Conservation (phyloP, 2,888 invertebrate species). For the Lepidocyrtoides sp. region DNA sequence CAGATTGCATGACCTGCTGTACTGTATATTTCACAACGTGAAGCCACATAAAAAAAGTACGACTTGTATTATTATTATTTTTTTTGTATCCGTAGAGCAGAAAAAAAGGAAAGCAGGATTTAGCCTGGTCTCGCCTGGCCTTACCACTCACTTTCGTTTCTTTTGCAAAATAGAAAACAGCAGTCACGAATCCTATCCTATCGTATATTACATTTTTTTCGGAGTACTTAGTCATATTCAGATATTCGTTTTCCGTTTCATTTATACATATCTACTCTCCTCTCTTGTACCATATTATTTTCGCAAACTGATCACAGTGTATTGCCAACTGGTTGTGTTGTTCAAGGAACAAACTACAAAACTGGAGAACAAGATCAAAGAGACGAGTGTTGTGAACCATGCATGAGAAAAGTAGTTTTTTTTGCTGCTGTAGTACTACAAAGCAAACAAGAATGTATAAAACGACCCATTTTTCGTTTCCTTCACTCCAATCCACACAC, state of each 20-base stretch:
- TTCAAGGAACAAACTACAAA: background rate
- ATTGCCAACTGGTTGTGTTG: background rate
- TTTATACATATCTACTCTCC: background rate
- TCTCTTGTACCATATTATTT: background rate
- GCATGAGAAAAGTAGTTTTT: background rate
- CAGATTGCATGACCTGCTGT: constrained; percentile 42
- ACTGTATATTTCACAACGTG: constrained; percentile 6
- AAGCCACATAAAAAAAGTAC: background rate
- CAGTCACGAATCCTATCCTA: background rate
- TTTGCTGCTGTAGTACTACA: background rate
- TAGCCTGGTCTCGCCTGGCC: background rate
- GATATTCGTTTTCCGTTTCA: background rate
- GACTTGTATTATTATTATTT: too few species aligned
- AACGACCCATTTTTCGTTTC: constrained; percentile 5
- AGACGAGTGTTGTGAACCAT: constrained; percentile 21
- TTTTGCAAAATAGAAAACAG: background rate
- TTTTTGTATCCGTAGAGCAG: too few species aligned
- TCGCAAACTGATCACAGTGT: background rate
- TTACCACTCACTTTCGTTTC: constrained; percentile 11
- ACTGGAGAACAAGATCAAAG: constrained; percentile 7
- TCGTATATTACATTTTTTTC: background rate
- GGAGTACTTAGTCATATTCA: background rate
- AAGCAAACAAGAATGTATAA: background rate
- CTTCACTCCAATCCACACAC: background rate
- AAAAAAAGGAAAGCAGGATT: background rate